A percentile compares a stretch with the other conserved stretches of the same genome.
Evolutionary conservation across 2,113 vertebrate species (phyloP).

Genomic region (Thamnophis sirtalis): DNA sequence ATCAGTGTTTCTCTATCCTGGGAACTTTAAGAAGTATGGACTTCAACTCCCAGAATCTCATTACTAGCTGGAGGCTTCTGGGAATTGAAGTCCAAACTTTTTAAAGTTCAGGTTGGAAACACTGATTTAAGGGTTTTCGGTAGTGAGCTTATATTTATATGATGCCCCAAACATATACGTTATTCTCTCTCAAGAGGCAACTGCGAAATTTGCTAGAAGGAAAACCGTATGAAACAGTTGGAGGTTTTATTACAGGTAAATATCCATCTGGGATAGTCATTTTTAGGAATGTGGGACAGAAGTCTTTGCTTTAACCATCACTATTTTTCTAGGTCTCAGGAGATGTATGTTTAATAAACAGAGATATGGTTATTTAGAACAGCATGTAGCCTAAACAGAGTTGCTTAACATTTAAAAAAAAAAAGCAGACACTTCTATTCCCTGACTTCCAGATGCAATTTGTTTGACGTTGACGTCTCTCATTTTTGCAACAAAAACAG

Average conservation of each 20-base stretch:
- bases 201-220: slow-evolving; percentile 11
- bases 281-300: neutral
- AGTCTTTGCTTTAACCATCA: neutral
- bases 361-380: slow-evolving; percentile 5
- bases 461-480: slow-evolving; percentile 34
- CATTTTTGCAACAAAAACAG: slow-evolving; percentile 18
- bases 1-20: neutral
- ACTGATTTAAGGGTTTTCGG: neutral
- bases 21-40: neutral
- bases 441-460: slow-evolving; percentile 12
- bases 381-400: slow-evolving; percentile 13
- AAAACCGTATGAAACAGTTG: slow-evolving; percentile 16
- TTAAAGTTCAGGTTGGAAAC: neutral
- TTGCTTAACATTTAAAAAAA: neutral
- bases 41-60: neutral
- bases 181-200: slow-evolving; percentile 27
- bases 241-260: slow-evolving; percentile 34
- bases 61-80: neutral
- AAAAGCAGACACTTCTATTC: slow-evolving; percentile 9
- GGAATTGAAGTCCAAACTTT: neutral
- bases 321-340: slow-evolving; percentile 6
- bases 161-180: slow-evolving; percentile 11
- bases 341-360: slow-evolving; percentile 8
- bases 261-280: slow-evolving; percentile 19
- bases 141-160: slow-evolving; percentile 8